phyloP scores from a whole-genome alignment of 2,113 vertebrate species.

The Hystrix brachyura region DNA sequence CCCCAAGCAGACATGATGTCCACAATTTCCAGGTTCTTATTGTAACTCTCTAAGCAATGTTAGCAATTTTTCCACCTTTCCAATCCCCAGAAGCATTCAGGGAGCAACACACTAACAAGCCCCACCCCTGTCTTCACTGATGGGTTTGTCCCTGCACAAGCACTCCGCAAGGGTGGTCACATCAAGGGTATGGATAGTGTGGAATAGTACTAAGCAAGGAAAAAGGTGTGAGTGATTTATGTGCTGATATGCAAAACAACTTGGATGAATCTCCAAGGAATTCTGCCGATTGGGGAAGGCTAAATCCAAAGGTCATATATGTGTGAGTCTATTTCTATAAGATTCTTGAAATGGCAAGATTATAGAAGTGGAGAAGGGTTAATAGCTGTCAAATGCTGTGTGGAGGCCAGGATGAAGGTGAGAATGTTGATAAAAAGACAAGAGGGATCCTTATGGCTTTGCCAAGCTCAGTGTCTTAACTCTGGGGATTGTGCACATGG shows the following conservation, averaged over 20 bases:
- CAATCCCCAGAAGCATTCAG: background rate
- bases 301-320: background rate
- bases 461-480: background rate
- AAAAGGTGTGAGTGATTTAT: background rate
- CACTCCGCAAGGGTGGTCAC: fast-evolving
- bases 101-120: background rate
- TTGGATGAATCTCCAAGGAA: background rate
- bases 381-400: fast-evolving
- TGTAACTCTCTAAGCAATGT: background rate
- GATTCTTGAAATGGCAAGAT: background rate
- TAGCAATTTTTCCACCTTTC: background rate
- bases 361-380: background rate
- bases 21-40: background rate
- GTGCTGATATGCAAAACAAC: fast-evolving
- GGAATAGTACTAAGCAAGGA: fast-evolving
- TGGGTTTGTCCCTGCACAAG: background rate
- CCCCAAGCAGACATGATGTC: background rate
- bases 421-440: no score
- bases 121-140: no score
- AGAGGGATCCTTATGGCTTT: fast-evolving
- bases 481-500: background rate
- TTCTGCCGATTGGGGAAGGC: background rate
- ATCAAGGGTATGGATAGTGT: fast-evolving
- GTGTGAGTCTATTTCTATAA: fast-evolving
- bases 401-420: background rate